Percentiles rank a stretch among this genome's conserved stretches.
These are phyloP conservation scores for Artemia franciscana DNA, from an alignment of 1,140 invertebrate species.

Conservation along the genomic window DNA sequence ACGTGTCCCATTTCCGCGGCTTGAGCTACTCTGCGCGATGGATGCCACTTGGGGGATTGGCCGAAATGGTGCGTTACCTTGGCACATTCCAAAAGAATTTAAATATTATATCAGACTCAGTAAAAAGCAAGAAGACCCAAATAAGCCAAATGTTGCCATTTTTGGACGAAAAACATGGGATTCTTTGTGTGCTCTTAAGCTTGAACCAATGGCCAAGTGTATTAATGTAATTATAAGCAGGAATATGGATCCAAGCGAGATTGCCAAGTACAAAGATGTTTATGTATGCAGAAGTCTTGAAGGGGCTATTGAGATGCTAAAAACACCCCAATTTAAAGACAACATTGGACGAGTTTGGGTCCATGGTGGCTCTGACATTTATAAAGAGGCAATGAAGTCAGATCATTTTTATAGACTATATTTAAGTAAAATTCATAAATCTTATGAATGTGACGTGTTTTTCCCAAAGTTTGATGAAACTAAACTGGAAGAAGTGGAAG, in stretches of 20 bases:
- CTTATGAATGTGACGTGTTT: constrained; percentile 6
- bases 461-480: constrained; percentile 7
- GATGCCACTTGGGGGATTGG: constrained; percentile 8
- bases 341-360: constrained; percentile 8
- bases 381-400: constrained; percentile 5
- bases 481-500: constrained; percentile 4
- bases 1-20: not conserved
- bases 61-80: constrained; percentile 5
- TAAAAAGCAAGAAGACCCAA: not conserved
- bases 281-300: constrained; percentile 5
- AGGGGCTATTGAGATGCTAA: constrained; percentile 2
- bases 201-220: constrained; percentile 6
- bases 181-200: constrained; percentile 1
- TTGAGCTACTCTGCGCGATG: constrained; percentile 8
- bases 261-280: constrained; percentile 5
- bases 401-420: constrained; percentile 9
- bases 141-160: constrained; percentile 5
- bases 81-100: constrained; percentile 9
- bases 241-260: constrained; percentile 1
- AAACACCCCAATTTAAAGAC: not conserved
- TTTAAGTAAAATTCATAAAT: constrained; percentile 3
- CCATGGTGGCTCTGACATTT: constrained; percentile 7
- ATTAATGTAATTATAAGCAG: constrained; percentile 6
- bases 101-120: constrained; percentile 5
- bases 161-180: constrained; percentile 9